Conservation (phyloP, 2,888 invertebrate genomes). For the Rotaria sp. region DNA sequence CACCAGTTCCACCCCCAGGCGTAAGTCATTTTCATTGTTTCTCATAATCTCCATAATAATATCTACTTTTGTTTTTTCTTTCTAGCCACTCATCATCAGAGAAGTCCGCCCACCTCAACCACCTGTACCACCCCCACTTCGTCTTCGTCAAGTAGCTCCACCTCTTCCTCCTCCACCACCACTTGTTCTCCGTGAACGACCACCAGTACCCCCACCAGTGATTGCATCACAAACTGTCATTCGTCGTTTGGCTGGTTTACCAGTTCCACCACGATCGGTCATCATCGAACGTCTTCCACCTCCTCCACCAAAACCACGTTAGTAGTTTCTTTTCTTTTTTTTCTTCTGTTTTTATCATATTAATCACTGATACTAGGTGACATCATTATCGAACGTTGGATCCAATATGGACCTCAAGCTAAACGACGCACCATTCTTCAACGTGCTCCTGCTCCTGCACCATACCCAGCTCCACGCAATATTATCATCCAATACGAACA, state of each 20-base stretch:
- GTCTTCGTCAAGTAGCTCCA: constrained; percentile 13
- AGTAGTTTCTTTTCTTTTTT: neutral
- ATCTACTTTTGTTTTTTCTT: neutral
- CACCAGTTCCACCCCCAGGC: constrained; percentile 14
- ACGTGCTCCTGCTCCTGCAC: neutral
- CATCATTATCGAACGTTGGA: constrained; percentile 6
- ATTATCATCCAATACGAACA: constrained; percentile 20
- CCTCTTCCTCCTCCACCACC: neutral
- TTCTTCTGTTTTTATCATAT: neutral
- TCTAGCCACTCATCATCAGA: constrained; percentile 15
- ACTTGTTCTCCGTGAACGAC: constrained; percentile 21
- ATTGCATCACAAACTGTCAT: constrained; percentile 15
- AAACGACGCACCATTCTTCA: constrained; percentile 4
- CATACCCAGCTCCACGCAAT: neutral
- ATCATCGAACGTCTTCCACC: constrained; percentile 16
- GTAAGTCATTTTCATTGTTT: neutral
- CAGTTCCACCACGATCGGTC: constrained; percentile 28
- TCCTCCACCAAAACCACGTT: constrained; percentile 14
- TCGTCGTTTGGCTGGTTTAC: neutral
- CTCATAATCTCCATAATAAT: neutral
- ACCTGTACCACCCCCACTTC: constrained; percentile 22
- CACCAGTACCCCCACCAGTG: neutral
- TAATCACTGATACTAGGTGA: neutral
- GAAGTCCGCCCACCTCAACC: constrained; percentile 23
- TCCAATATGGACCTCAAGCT: constrained; percentile 11